A percentile compares a stretch with the other conserved stretches of the same genome.
phyloP scores from a whole-genome alignment of 2,888 invertebrate species.

The Heliconius cydno region DNA sequence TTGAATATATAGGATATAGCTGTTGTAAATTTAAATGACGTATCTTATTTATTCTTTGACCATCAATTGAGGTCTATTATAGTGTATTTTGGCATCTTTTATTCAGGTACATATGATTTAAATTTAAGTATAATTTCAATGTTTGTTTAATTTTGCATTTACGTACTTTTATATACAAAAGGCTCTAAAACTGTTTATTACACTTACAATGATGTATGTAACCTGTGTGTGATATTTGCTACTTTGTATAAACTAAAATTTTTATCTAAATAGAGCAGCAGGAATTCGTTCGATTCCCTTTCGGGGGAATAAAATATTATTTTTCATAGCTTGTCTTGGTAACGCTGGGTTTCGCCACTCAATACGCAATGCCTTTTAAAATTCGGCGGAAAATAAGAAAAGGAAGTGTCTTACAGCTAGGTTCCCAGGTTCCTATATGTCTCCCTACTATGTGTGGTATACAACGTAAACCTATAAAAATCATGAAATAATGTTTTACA shows the following conservation, averaged over 20 bases:
- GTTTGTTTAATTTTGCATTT: no score
- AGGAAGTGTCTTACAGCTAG: not conserved
- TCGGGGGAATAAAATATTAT: not conserved
- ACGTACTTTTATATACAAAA: no score
- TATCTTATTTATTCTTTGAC: not conserved
- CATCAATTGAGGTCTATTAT: not conserved
- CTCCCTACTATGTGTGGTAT: not conserved
- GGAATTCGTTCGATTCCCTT: not conserved
- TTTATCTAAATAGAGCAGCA: no score
- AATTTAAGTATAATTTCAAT: not conserved
- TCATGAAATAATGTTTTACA: not conserved
- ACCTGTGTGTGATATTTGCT: no score
- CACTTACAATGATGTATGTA: not conserved
- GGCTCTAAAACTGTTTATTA: no score
- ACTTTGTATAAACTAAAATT: no score
- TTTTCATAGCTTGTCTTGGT: not conserved
- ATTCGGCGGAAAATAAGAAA: not conserved
- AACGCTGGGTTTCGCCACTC: not conserved
- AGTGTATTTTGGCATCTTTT: constrained; percentile 8
- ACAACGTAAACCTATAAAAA: not conserved
- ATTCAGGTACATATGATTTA: not conserved
- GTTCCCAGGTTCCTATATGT: not conserved
- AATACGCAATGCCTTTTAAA: not conserved
- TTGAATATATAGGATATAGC: not conserved
- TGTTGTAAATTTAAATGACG: not conserved